Conservation (phyloP, 2,113 vertebrate species). For the Eudyptes chrysolophus region DNA sequence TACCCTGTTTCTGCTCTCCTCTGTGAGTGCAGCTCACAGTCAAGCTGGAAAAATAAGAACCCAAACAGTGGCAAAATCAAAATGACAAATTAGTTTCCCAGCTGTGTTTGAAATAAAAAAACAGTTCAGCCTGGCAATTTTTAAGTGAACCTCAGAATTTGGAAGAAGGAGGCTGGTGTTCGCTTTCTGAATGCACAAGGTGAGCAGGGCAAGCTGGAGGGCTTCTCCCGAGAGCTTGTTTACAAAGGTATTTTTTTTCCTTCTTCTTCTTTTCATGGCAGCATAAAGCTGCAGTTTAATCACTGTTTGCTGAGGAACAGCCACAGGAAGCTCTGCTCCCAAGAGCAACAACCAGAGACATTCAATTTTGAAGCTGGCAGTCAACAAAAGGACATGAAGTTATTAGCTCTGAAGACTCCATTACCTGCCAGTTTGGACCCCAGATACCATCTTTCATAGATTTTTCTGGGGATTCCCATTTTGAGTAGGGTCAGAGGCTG, state of each 20-base stretch:
- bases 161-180: background rate
- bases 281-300: conserved; percentile 57
- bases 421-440: conserved; percentile 37
- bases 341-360: conserved; percentile 56
- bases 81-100: background rate
- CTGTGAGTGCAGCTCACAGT: background rate
- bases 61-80: background rate
- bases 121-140: background rate
- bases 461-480: conserved; percentile 46
- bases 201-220: background rate
- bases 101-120: background rate
- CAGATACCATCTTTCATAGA: conserved; percentile 27
- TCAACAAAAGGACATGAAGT: conserved; percentile 58
- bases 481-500: background rate
- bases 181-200: background rate
- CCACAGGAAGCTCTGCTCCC: conserved; percentile 55
- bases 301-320: conserved; percentile 49
- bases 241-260: background rate
- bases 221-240: conserved; percentile 14
- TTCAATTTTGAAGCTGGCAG: conserved; percentile 70
- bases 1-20: background rate
- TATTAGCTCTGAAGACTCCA: conserved; percentile 61
- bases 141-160: background rate
- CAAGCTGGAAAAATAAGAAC: background rate
- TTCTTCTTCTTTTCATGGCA: background rate